Evolutionary conservation across 2,888 invertebrate genomes (phyloP).

Genomic region (Stratiomys singularior): DNA sequence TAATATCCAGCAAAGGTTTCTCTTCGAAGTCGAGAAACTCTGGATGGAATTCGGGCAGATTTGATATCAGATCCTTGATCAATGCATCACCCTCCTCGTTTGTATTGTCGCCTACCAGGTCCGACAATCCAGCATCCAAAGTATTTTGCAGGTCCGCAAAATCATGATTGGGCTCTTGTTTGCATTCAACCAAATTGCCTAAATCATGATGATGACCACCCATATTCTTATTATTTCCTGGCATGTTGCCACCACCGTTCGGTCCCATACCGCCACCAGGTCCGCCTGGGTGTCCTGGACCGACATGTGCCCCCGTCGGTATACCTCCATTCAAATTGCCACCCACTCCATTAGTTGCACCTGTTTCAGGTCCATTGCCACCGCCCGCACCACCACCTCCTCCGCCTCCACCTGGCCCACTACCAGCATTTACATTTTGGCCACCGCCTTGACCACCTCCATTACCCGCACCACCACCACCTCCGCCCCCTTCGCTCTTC

Average conservation of each 20-base stretch:
- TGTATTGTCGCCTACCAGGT: constrained; percentile 85
- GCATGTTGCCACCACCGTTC: constrained; percentile 59
- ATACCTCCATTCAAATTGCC: constrained; percentile 53
- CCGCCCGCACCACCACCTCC: constrained; percentile 44
- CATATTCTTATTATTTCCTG: constrained; percentile 68
- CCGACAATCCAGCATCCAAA: constrained; percentile 82
- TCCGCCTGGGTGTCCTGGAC: constrained; percentile 52
- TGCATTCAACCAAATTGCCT: constrained; percentile 81
- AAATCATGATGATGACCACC: constrained; percentile 67
- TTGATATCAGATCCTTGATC: constrained; percentile 83
- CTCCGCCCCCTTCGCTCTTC: constrained; percentile 62
- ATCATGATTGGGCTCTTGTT: constrained; percentile 85
- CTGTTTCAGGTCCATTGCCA: constrained; percentile 49
- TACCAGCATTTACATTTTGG: constrained; percentile 11
- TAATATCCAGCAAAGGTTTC: constrained; percentile 64
- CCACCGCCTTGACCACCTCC: constrained; percentile 38
- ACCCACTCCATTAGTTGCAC: constrained; percentile 57
- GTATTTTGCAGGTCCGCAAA: constrained; percentile 88
- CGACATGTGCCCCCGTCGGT: constrained; percentile 53
- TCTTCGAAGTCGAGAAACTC: constrained; percentile 87
- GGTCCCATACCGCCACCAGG: constrained; percentile 56
- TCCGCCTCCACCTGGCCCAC: constrained; percentile 35
- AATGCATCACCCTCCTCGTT: constrained; percentile 83
- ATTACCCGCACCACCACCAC: constrained; percentile 53
- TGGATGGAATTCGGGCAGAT: constrained; percentile 83